Evolutionary conservation across 2,797 vertebrate species (phyloP), one percentile per base, ranked within the genome.

Genomic region (Enteromius radiatus): DNA sequence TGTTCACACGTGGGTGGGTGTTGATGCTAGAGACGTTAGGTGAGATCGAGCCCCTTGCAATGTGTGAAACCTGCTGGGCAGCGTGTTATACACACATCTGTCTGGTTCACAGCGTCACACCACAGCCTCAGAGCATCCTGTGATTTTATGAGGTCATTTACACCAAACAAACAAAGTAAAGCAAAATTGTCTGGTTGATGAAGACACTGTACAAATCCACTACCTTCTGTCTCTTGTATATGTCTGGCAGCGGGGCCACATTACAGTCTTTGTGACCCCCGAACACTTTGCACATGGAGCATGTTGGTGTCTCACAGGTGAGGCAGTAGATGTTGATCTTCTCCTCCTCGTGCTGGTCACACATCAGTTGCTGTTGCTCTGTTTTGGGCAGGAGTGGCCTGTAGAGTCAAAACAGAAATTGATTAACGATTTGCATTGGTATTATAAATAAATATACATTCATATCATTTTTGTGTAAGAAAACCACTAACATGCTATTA

Each of bases 241-340:
- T 90, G 1, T 89, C 93, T 4, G 93, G 90, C 81, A 98, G 92
- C 0, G 96, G 96, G 0, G 96, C 96, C 36, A 98, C 97, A 26
- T 97, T 95, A 0, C 97, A 98, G 92, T 96, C 96, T 85, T 95
- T 96, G 92, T 98, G 97, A 0, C 93, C 93, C 0, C 97, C 97
- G 0, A 98, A 98, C 90, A 98, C 97, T 87, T 97, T 97, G 93
- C 97, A 98, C 92, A 98, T 96, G 84, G 96, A 98, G 93, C 97
- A 99, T 88, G 96, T 98, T 78, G 97, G 97, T 0, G 84, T 92
- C 91, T 98, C 93, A 0, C 96, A 98, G 89, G 89, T 95, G 85
- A 97, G 89, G 86, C 97, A 98, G 93, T 97, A 98, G 90, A 98
- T 97, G 86, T 97, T 98, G 90, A 98, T 96, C 87, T 94, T 96